Evolutionary conservation across 2,113 vertebrate species (phyloP), one percentile per base, ranked within the genome.

Genomic region (Poecile atricapillus): DNA sequence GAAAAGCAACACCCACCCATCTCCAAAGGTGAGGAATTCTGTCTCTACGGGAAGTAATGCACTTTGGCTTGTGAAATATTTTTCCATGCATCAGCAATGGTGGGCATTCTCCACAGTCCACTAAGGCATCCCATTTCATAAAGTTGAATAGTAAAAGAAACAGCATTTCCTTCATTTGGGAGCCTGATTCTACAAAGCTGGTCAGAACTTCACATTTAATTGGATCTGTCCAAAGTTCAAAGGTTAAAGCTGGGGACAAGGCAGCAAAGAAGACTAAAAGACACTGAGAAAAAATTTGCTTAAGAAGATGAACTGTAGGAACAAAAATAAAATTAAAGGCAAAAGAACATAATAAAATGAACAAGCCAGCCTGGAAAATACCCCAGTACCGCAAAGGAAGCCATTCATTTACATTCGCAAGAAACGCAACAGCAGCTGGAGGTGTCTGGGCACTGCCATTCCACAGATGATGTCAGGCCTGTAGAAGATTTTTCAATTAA

Each of bases 401-500:
- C 62, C 69, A 87, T 95, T 97, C 67, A 97, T 97, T 97, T 97
- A 90, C 89, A 97, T 97, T 96, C 88, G 14, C 74, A 52, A 92
- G 71, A 67, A 96, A 91, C 50, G 78, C 75, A 89, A 87, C 70
- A 88, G 91, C 97, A 97, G 97, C 96, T 96, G 95, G 95, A 96
- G 80, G 90, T 91, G 94, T 97, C 97, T 97, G 91, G 86, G 89
- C 60, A 50, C 71, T 96, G 92, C 87, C 76, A 94, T 79, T 91
- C 91, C 84, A 95, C 91, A 96, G 97, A 95, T 95, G 94, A 97
- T 96, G 96, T 95, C 94, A 91, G 74, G 83, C 81, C 79, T 84
- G 86, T 0, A 2, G 96, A 97, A 97, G 93, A 96, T 97, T 97
- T 97, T 97, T 97, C 97, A 97, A 97, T 97, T 97, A 97, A 97